Conservation (phyloP, 2,888 invertebrate species). For the Phania funesta region DNA sequence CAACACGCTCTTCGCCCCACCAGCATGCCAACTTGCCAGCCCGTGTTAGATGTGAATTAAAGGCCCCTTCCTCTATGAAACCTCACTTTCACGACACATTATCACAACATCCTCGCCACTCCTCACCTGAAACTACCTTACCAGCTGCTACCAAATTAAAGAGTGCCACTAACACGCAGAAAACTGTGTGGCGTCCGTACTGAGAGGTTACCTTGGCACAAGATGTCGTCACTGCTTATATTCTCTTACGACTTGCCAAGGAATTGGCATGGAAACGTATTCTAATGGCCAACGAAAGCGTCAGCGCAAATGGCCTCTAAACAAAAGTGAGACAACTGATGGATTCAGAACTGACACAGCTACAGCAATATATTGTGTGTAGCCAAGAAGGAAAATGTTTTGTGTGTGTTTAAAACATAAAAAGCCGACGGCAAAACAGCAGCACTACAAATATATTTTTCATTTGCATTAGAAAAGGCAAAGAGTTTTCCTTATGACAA, state of each 20-base stretch:
- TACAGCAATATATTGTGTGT: conserved; percentile 3
- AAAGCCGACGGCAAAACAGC: conserved; percentile 67
- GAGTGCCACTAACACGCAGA: conserved; percentile 82
- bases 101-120: conserved; percentile 72
- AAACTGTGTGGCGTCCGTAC: conserved; percentile 89
- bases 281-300: conserved; percentile 38
- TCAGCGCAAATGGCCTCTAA: conserved; percentile 5
- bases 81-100: conserved; percentile 80
- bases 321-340: conserved; percentile 2
- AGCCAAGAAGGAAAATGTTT: conserved; percentile 14
- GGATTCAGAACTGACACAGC: conserved; percentile 19
- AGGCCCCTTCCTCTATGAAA: conserved; percentile 83
- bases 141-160: conserved; percentile 84
- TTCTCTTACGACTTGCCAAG: conserved; percentile 51
- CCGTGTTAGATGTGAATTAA: conserved; percentile 82
- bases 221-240: conserved; percentile 52
- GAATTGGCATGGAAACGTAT: conserved; percentile 62
- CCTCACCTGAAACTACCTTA: conserved; percentile 74
- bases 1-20: conserved; percentile 75
- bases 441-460: not conserved
- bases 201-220: conserved; percentile 74
- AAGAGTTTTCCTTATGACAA: not conserved
- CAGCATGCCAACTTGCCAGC: conserved; percentile 71
- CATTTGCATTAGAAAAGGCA: not conserved
- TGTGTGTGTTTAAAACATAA: conserved; percentile 37